Base-by-base conservation (phyloP, 2,888 invertebrate species). In the Meloe dianella region DNA sequence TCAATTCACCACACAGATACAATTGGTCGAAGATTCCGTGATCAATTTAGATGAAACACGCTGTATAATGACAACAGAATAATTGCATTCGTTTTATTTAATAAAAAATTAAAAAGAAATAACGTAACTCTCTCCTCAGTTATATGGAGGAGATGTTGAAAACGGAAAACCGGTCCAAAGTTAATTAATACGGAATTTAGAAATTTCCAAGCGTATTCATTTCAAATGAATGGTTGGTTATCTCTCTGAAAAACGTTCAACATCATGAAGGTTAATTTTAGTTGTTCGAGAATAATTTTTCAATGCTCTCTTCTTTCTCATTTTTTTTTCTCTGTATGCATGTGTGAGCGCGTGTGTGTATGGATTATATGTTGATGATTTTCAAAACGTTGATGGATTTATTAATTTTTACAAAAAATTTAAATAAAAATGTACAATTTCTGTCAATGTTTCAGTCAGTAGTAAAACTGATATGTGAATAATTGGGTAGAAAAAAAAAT, bases 151-250 rank as follows among this genome's bases (percentile, higher is more conserved):
- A 20, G 4, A 24, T 20, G 51, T 51, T 51, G 12, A 24, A 51
- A 51, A 51, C 51, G 51, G 58, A 64, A 63, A 67, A 64, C 61
- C 64, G 63, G 61, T 66, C 66, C 60, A 38, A 54, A 64, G 67
- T 68, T 68, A 68, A 68, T 68, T 65, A 68, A 68, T 62, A 62
- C 47, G 60, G 65, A 64, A 68, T 68, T 68, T 62, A 62, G 59
- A 57, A 63, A 62, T 68, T 65, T 68, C 62, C 60, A 62, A 59
- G 59, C 35, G 61, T 58, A 30, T 58, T 58, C 58, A 58, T 35
- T 32, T 58, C 58, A 29, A 51, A 47, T 30, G 10, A 57, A 58
- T 35, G 58, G 29, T 58, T 35, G 58, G 14, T 58, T 35, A 30
- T 32, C 58, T 17, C 20, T 58, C 14, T 30, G 30, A 35, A 32